Percentiles rank a stretch among this genome's conserved stretches.
Evolutionary conservation across 2,113 vertebrate species (phyloP).

Genomic region (Stictonetta naevosa): DNA sequence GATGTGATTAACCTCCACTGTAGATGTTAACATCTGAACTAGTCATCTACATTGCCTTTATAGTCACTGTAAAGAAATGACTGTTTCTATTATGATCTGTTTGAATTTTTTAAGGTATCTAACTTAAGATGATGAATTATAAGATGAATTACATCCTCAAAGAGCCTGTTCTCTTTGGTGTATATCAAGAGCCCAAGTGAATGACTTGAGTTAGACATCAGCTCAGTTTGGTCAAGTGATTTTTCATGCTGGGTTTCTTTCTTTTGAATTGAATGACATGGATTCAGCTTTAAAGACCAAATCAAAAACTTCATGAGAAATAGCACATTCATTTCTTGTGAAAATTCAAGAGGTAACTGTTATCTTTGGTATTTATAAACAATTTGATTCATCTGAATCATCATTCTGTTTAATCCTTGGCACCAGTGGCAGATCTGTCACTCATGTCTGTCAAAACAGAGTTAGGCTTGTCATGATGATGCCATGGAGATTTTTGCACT

Average conservation of each 20-base stretch:
- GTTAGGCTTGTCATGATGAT: neutral
- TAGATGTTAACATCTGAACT: neutral
- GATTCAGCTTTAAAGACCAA: neutral
- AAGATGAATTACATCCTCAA: neutral
- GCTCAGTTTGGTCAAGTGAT: neutral
- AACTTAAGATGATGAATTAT: neutral
- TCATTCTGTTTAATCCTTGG: neutral
- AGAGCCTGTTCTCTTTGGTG: neutral
- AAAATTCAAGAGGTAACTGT: neutral
- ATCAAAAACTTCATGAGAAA: neutral
- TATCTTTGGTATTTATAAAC: slow-evolving; percentile 29
- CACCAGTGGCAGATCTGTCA: neutral
- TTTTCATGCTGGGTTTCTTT: neutral
- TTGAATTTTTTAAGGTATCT: neutral
- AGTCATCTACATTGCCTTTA: neutral
- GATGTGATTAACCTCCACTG: neutral
- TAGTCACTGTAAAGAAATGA: neutral
- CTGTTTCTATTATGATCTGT: neutral
- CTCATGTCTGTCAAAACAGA: slow-evolving; percentile 31
- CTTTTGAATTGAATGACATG: neutral
- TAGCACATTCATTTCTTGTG: neutral
- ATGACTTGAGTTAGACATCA: rapidly evolving
- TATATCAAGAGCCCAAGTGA: neutral
- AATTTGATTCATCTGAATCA: neutral
- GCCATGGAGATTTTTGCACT: neutral